Evolutionary conservation across 2,113 vertebrate genomes (phyloP), one percentile per base, ranked within the genome.

Genomic region (Trinectes maculatus): DNA sequence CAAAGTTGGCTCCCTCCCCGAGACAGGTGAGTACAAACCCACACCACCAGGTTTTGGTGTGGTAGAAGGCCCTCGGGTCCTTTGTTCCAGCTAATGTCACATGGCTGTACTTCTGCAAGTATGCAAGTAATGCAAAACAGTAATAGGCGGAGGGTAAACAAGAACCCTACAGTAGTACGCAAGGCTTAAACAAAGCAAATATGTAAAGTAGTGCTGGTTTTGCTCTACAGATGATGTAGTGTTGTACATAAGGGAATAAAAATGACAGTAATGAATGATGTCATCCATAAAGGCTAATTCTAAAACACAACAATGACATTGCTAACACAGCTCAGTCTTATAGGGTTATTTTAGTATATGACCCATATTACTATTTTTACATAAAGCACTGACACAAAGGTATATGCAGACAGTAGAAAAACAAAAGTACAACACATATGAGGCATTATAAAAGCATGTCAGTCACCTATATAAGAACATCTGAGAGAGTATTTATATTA

Each of bases 1-100:
- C 91, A 11, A 99, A 99, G 86, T 98, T 94, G 0, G 92, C 94
- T 55, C 92, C 84, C 22, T 99, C 98, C 0, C 96, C 98, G 15
- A 98, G 66, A 44, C 95, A 76, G 71, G 95, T 92, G 51, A 99
- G 85, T 0, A 95, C 8, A 37, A 98, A 91, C 4, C 98, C 97
- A 36, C 85, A 92, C 97, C 98, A 99, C 96, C 97, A 99, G 0
- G 94, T 97, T 85, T 97, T 99, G 33, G 96, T 97, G 70, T 72
- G 89, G 89, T 97, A 98, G 85, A 96, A 99, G 18, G 91, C 82
- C 22, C 94, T 92, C 1, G 87, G 88, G 66, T 98, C 97, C 74
- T 98, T 98, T 47, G 91, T 87, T 44, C 94, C 95, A 1, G 93
- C 94, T 24, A 96, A 89, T 0, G 88, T 89, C 88, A 99, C 91